These are phyloP conservation scores for Pilophorus perplexus DNA, from an alignment of 2,888 invertebrate species.

Conservation along the genomic window DNA sequence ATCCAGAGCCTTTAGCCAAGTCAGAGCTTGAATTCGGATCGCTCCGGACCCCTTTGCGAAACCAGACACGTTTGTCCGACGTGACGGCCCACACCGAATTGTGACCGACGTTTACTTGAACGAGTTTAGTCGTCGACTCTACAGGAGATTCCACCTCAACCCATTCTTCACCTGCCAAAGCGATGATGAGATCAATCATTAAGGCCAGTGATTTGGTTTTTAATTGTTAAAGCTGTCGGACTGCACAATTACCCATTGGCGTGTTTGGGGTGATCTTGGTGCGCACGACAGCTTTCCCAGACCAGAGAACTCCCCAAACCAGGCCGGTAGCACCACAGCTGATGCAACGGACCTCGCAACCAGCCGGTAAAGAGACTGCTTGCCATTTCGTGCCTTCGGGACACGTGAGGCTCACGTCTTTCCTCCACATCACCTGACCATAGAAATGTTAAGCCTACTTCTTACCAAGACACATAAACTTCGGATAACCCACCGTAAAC, in stretches of 20 bases:
- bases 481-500: no score
- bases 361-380: constrained; percentile 57
- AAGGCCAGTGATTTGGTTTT: background rate
- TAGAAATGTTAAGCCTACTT: no score
- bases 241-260: constrained; percentile 65
- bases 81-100: constrained; percentile 76
- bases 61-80: constrained; percentile 82
- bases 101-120: constrained; percentile 77
- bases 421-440: constrained; percentile 74
- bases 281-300: constrained; percentile 78
- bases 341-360: constrained; percentile 79
- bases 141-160: constrained; percentile 71
- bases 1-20: constrained; percentile 75
- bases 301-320: constrained; percentile 83
- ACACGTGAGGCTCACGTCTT: constrained; percentile 72
- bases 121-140: constrained; percentile 63
- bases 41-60: constrained; percentile 62
- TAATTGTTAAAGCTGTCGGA: no score
- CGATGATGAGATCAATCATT: no score
- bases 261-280: constrained; percentile 78
- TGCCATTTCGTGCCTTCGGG: constrained; percentile 89
- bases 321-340: constrained; percentile 81
- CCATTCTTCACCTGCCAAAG: constrained; percentile 75
- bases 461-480: no score
- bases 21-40: constrained; percentile 61